Evolutionary conservation across 2,113 vertebrate genomes (phyloP).

Genomic region (Hystrix brachyura): DNA sequence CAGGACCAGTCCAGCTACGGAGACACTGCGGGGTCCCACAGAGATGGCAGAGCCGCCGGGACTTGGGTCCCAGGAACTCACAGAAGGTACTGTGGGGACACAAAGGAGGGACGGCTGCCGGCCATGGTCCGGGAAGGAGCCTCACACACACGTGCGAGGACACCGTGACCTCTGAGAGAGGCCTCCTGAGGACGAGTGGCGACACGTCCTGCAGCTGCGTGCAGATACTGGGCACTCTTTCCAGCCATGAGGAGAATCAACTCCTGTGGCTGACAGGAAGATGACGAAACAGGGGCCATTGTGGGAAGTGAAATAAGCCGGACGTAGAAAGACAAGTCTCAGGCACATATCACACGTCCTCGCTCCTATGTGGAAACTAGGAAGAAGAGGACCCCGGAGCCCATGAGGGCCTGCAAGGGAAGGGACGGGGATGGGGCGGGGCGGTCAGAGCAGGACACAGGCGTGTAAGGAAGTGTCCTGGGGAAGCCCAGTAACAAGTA

Average conservation of each 20-base stretch:
- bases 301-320: background rate
- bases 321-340: background rate
- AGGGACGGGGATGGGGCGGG: background rate
- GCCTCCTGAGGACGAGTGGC: background rate
- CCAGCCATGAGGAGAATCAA: background rate
- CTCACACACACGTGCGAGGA: background rate
- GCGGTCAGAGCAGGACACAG: too few relatives aligned
- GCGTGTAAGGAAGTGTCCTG: background rate
- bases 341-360: background rate
- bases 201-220: background rate
- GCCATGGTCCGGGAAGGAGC: background rate
- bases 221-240: background rate
- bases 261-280: background rate
- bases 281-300: background rate
- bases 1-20: background rate
- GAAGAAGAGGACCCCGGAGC: background rate
- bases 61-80: background rate
- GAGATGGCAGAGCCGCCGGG: background rate
- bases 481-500: background rate
- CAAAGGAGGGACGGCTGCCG: background rate
- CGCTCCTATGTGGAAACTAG: background rate
- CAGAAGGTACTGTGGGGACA: background rate
- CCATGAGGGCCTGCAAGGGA: too few relatives aligned
- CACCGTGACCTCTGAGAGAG: background rate
- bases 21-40: background rate